Conservation (phyloP, 2,888 invertebrate genomes). For the Drosophila formosana region DNA sequence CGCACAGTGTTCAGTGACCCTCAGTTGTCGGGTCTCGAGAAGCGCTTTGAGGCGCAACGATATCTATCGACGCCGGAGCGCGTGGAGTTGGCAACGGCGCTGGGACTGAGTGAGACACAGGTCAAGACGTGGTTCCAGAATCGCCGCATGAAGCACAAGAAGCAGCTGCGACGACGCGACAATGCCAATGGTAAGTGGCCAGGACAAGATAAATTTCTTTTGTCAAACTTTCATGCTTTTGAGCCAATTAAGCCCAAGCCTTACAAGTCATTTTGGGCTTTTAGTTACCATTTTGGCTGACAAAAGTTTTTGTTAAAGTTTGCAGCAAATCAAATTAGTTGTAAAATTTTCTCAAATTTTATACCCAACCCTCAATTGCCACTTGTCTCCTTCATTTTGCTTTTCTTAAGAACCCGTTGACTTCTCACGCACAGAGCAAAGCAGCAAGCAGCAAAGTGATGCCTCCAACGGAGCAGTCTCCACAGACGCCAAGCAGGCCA, state of each 20-base stretch:
- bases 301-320: slow-evolving; percentile 62
- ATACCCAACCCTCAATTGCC: not conserved
- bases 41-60: slow-evolving; percentile 96
- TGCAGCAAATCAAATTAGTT: slow-evolving; percentile 68
- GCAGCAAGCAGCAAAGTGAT: slow-evolving; percentile 56
- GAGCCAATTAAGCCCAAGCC: slow-evolving; percentile 53
- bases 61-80: slow-evolving; percentile 97
- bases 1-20: slow-evolving; percentile 96
- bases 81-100: slow-evolving; percentile 96
- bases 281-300: slow-evolving; percentile 44
- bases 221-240: slow-evolving; percentile 46
- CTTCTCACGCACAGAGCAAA: slow-evolving; percentile 84
- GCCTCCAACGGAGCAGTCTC: slow-evolving; percentile 37
- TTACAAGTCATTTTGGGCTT: slow-evolving; percentile 3
- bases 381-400: not conserved
- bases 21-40: slow-evolving; percentile 94
- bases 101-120: slow-evolving; percentile 97
- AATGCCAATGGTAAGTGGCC: slow-evolving; percentile 82
- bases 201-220: slow-evolving; percentile 54
- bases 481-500: slow-evolving; percentile 54
- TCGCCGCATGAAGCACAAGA: slow-evolving; percentile 98
- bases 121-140: slow-evolving; percentile 99
- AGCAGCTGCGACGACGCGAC: slow-evolving; percentile 88
- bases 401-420: slow-evolving; percentile 84
- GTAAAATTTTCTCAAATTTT: slow-evolving; percentile 55